Evolutionary conservation across 2,113 vertebrate species (phyloP), one percentile per base, ranked within the genome.

Genomic region (Nymphicus hollandicus): DNA sequence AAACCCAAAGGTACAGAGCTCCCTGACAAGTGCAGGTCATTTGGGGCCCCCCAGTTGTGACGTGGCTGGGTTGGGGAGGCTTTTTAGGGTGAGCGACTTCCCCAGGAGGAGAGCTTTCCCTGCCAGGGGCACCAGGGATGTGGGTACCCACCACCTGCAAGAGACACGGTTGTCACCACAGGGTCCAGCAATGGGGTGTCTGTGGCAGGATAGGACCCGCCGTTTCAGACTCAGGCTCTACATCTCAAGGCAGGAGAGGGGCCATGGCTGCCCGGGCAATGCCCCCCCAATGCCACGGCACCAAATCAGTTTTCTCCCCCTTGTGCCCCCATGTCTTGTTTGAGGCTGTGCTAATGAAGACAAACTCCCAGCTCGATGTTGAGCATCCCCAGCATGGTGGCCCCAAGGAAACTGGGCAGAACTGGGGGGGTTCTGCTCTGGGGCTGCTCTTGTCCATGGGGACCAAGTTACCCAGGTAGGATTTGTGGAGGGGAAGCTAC

Each of bases 1-100:
- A 88, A 70, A 72, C 11, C 15, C 2, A 93, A 71, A 97, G 96
- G 96, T 97, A 96, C 64, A 0, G 37, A 78, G 91, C 13, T 25
- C n/a, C 23, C n/a, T 1, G 1, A 37, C 31, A 39, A 81, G 37
- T 2, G 0, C 23, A 11, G 0, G 10, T 25, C 2, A 22, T 58
- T 10, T 44, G 61, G 73, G 70, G 61, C 55, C 7, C 6, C 3
- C 7, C 7, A 1, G 41, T 10, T 47, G 17, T 44, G 15, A 72
- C 0, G 4, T 1, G 25, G 19, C n/a, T 1, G 7, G 63, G 60
- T 27, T 65, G 11, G 0, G 25, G 28, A 35, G 46, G 8, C 1
- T 44, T 84, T 91, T 35, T 6, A 20, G 39, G 35, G 27, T 11
- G 13, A 76, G 66, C 1, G 2, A 7, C 49, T 79, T 89, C 19